Evolutionary conservation across 53 echinoderm and acorn worm genomes (phyloP).

Genomic region (Stichopus horrens): DNA sequence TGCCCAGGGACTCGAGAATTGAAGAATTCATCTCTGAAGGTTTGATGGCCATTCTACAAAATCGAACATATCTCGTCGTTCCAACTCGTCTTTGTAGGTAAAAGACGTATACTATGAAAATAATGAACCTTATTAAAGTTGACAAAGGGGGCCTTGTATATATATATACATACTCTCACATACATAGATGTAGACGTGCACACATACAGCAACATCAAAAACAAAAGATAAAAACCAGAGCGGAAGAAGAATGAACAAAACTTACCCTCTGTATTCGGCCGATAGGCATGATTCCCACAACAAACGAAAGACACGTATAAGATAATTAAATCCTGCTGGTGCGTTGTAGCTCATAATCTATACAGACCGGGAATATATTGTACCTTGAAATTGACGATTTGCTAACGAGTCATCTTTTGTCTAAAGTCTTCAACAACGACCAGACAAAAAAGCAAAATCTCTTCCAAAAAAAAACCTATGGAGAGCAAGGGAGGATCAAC

Average conservation of each 20-base stretch:
- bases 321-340: background rate
- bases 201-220: background rate
- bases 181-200: too few relatives aligned
- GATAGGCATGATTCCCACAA: constrained; percentile 24
- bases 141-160: too few relatives aligned
- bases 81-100: background rate
- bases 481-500: background rate
- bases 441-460: too few relatives aligned
- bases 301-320: constrained; percentile 11
- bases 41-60: background rate
- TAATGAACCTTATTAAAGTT: background rate
- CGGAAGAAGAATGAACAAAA: background rate
- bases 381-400: background rate
- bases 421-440: too few relatives aligned
- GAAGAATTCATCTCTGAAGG: background rate
- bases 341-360: background rate
- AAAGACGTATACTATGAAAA: background rate
- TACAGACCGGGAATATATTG: background rate
- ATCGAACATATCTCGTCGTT: background rate
- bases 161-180: too few relatives aligned
- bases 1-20: background rate
- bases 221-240: background rate
- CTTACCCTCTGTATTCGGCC: constrained; percentile 32
- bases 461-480: too few relatives aligned
- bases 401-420: background rate